These are phyloP conservation scores for Mimas tiliae DNA, from an alignment of 2,888 invertebrate genomes.

Conservation along the genomic window DNA sequence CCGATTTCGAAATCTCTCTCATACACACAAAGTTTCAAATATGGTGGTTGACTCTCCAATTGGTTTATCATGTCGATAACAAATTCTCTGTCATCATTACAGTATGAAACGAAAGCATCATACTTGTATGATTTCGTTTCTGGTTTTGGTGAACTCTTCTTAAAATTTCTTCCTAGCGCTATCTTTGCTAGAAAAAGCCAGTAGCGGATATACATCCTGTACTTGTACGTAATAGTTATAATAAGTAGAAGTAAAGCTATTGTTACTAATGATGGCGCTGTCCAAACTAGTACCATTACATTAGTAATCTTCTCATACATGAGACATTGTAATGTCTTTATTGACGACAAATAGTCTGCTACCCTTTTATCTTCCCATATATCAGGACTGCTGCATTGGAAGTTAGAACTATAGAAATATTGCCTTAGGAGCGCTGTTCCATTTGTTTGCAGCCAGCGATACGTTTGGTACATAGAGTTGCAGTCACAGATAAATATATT, in stretches of 20 bases:
- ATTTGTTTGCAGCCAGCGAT: conserved; percentile 71
- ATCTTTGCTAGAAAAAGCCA: conserved; percentile 84
- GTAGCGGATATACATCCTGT: conserved; percentile 80
- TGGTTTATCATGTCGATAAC: conserved; percentile 85
- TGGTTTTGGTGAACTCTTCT: conserved; percentile 53
- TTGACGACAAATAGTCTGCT: conserved; percentile 69
- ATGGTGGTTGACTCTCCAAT: conserved; percentile 85
- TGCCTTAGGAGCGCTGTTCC: conserved; percentile 59
- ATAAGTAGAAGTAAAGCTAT: conserved; percentile 59
- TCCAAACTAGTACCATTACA: conserved; percentile 70
- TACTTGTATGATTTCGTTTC: conserved; percentile 70
- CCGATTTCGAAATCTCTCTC: conserved; percentile 88
- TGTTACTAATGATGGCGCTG: conserved; percentile 68
- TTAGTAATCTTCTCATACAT: conserved; percentile 71
- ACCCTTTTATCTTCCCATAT: conserved; percentile 74
- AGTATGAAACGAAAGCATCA: conserved; percentile 86
- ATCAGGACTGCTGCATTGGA: conserved; percentile 75
- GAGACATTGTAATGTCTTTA: conserved; percentile 66
- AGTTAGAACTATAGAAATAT: conserved; percentile 64
- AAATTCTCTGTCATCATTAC: conserved; percentile 86
- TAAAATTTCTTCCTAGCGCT: conserved; percentile 73
- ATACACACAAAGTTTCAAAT: conserved; percentile 87
- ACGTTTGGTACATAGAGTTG: conserved; percentile 69
- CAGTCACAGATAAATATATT: conserved; percentile 86
- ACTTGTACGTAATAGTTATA: conserved; percentile 61